These are phyloP conservation scores for Nebria salina DNA, from an alignment of 2,888 invertebrate species.

Conservation along the genomic window DNA sequence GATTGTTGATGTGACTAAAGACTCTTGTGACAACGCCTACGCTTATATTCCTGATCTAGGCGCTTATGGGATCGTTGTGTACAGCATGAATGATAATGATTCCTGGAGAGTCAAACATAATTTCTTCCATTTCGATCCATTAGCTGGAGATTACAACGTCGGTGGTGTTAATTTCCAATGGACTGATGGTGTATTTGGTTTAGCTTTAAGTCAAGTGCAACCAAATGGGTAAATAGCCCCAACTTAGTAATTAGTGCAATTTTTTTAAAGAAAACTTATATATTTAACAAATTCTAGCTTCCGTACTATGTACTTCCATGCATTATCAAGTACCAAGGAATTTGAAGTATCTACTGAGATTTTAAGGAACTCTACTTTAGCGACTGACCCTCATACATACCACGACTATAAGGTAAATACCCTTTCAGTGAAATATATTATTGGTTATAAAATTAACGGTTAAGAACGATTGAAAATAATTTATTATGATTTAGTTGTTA, in stretches of 20 bases:
- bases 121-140: constrained; percentile 85
- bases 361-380: constrained; percentile 76
- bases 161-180: constrained; percentile 85
- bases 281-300: constrained; percentile 61
- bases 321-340: constrained; percentile 82
- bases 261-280: too few species aligned
- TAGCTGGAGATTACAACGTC: constrained; percentile 79
- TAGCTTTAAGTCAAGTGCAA: constrained; percentile 69
- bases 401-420: constrained; percentile 73
- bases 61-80: constrained; percentile 80
- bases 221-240: constrained; percentile 64
- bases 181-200: constrained; percentile 84
- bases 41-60: constrained; percentile 83
- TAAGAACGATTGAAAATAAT: constrained; percentile 28
- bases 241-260: neutral
- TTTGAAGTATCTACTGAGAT: constrained; percentile 80
- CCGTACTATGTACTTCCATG: constrained; percentile 83
- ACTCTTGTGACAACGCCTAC: constrained; percentile 78
- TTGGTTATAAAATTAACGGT: neutral
- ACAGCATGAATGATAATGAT: constrained; percentile 76
- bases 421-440: too few species aligned
- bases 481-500: constrained; percentile 63
- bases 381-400: constrained; percentile 74
- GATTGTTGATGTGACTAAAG: constrained; percentile 75
- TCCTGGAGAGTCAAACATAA: constrained; percentile 85